Evolutionary conservation across 2,797 vertebrate species (phyloP).

Genomic region (Decapterus maruadsi): DNA sequence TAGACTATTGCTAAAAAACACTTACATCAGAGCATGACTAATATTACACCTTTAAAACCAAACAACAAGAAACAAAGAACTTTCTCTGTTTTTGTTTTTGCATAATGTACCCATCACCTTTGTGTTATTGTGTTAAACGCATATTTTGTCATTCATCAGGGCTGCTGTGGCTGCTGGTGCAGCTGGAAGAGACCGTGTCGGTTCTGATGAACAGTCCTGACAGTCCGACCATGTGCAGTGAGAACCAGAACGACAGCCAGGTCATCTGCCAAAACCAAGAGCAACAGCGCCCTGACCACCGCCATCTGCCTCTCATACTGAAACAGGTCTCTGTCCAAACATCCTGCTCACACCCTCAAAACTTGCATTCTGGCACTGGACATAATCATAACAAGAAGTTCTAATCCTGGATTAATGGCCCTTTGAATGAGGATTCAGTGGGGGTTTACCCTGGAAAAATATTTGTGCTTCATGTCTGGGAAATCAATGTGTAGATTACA

Average conservation of each 20-base stretch:
- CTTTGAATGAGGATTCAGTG: constrained; percentile 70
- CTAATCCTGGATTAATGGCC: constrained; percentile 78
- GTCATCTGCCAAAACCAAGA: constrained; percentile 71
- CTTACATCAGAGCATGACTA: background rate
- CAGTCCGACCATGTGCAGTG: constrained; percentile 53
- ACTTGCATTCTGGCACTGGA: constrained; percentile 61
- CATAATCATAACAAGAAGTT: constrained; percentile 72
- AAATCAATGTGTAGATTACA: constrained; percentile 71
- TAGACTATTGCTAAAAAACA: background rate
- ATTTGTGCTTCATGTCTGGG: constrained; percentile 80
- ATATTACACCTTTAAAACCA: background rate
- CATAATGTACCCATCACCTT: background rate
- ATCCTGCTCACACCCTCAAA: constrained; percentile 71
- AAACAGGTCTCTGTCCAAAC: constrained; percentile 92
- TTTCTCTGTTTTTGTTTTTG: too few relatives aligned
- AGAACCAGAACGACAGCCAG: constrained; percentile 67
- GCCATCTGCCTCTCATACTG: constrained; percentile 91
- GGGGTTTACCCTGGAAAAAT: constrained; percentile 72
- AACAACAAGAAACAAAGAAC: background rate
- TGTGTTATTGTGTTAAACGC: background rate
- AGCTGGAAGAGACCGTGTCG: constrained; percentile 86
- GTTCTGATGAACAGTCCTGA: constrained; percentile 87
- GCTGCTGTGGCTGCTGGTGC: constrained; percentile 90
- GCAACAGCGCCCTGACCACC: constrained; percentile 80
- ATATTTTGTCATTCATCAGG: constrained; percentile 73